A percentile compares a stretch with the other conserved stretches of the same genome.
phyloP scores from a whole-genome alignment of 2,113 vertebrate genomes.

The Chunga burmeisteri region DNA sequence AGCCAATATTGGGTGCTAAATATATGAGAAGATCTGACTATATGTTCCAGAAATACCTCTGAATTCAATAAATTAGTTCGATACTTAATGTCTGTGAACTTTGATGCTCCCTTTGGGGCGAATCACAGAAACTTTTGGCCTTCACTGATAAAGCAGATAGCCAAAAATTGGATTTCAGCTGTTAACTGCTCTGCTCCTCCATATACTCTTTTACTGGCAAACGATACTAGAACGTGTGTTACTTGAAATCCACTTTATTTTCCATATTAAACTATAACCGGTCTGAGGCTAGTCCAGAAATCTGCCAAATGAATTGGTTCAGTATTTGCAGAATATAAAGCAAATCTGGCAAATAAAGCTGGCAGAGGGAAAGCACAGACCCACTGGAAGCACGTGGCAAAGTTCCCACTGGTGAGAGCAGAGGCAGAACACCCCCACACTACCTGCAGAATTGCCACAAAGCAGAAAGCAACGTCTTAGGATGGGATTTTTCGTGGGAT shows the following conservation, averaged over 20 bases:
- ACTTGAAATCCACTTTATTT: neutral
- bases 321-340: neutral
- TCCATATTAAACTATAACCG: neutral
- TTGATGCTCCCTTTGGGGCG: neutral
- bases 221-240: neutral
- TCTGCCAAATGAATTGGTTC: neutral
- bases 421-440: neutral
- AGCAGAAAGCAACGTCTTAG: neutral
- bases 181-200: neutral
- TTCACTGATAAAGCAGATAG: neutral
- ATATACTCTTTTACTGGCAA: neutral
- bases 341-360: neutral
- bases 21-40: neutral
- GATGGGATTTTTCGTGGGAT: neutral
- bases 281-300: neutral
- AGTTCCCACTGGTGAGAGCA: neutral
- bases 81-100: neutral
- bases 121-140: neutral
- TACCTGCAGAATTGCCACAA: neutral
- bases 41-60: neutral
- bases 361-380: neutral
- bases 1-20: neutral
- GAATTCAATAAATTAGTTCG: neutral
- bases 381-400: neutral
- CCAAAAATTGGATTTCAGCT: neutral